Base-by-base conservation (phyloP, 2,797 vertebrate species). In the Poeciliopsis infans region DNA sequence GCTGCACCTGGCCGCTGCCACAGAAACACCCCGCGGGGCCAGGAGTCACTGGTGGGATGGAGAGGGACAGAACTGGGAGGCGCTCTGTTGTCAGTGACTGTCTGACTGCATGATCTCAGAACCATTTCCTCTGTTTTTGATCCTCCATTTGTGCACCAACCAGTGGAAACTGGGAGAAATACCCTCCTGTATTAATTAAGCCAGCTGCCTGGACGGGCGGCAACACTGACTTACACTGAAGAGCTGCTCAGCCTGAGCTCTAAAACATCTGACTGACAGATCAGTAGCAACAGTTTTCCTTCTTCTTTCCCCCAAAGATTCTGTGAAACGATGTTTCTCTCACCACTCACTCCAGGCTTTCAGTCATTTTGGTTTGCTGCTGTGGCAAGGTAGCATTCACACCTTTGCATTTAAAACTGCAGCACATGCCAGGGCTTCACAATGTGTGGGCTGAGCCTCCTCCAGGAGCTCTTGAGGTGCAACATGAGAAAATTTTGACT, bases 21-120 rank as follows among this genome's bases (percentile, higher is more conserved):
- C 15, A 2, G 79, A 69, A 84, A 75, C 79, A 83, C 82, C 49
- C 49, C 8, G 73, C 69, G 71, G 75, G 51, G 79, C 74, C 78
- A 46, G 75, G n/a, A 46, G 79, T 47, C 20, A 18, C 45, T 20
- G 57, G 59, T 28, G 71, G 64, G 75, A 77, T 57, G 75, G 61
- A 76, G 36, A 74, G 49, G 55, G 28, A 18, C 28, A 18, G 59
- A 7, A 61, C 28, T 68, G 47, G 33, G 47, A 57, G 79, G 64
- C 64, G 23, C 3, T 0, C 61, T 39, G 31, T 3, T 39, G 15
- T 74, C 53, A 16, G 49, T 55, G 33, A 11, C 28, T 77, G 68
- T 77, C 74, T 69, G 73, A 64, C 55, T 76, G 79, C 53, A 61
- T 61, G 23, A 18, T 49, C 18, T 49, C 47, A 49, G 47, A 49